phyloP scores from a whole-genome alignment of 1,140 invertebrate genomes.

The Brachionus rotundiformis region DNA sequence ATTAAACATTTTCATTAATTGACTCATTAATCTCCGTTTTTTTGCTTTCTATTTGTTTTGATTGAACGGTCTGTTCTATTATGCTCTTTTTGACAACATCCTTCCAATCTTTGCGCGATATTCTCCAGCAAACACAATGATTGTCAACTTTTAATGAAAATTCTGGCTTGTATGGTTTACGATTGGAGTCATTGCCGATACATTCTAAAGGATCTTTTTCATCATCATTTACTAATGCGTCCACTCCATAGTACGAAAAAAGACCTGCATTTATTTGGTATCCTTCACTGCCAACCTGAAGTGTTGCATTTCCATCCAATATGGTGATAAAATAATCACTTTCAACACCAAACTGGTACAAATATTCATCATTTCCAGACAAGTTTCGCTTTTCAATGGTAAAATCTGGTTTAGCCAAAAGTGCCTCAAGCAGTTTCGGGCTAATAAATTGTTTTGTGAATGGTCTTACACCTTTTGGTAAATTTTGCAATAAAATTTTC shows the following conservation, averaged over 20 bases:
- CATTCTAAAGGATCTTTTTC: constrained; percentile 46
- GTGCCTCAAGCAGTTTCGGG: background rate
- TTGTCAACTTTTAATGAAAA: constrained; percentile 42
- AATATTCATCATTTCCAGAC: constrained; percentile 27
- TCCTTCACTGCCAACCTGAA: constrained; percentile 37
- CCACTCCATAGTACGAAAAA: constrained; percentile 51
- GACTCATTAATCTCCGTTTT: background rate
- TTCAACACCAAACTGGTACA: constrained; percentile 34
- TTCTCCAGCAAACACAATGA: constrained; percentile 42
- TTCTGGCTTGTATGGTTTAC: constrained; percentile 45
- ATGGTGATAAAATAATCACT: constrained; percentile 52
- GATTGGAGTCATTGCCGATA: background rate
- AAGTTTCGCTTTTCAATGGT: constrained; percentile 42
- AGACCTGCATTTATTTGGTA: constrained; percentile 33
- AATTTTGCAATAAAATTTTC: too few relatives aligned
- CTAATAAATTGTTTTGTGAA: constrained; percentile 38
- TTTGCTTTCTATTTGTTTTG: background rate
- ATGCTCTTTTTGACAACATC: constrained; percentile 35
- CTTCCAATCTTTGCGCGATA: constrained; percentile 35
- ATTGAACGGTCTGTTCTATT: background rate
- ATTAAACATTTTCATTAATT: background rate
- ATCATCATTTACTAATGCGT: constrained; percentile 40
- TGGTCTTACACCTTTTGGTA: constrained; percentile 43
- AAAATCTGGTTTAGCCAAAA: constrained; percentile 12
- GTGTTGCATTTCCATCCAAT: constrained; percentile 16